phyloP scores from a whole-genome alignment of 2,888 invertebrate genomes.

The Hartigia nigra region DNA sequence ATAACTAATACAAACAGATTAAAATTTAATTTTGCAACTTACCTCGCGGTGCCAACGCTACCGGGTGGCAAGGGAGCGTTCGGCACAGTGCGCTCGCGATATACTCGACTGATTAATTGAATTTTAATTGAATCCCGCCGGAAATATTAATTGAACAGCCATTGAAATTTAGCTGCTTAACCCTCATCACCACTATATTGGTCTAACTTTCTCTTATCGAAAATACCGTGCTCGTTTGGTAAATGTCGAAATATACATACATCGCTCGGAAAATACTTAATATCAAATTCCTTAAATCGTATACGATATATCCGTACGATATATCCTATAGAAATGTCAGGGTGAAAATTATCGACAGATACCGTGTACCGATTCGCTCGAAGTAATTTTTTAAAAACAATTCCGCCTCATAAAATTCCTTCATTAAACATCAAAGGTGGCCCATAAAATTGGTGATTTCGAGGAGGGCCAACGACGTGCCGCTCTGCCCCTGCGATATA shows the following conservation, averaged over 20 bases:
- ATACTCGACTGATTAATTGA: constrained; percentile 54
- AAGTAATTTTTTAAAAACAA: constrained; percentile 59
- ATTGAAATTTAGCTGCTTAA: constrained; percentile 27
- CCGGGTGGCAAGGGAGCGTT: constrained; percentile 15
- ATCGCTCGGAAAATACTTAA: not conserved
- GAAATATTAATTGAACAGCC: constrained; percentile 56
- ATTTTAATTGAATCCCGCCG: constrained; percentile 57
- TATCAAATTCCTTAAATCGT: not conserved
- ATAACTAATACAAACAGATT: constrained; percentile 58
- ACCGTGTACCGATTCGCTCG: constrained; percentile 36
- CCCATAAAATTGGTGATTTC: constrained; percentile 63
- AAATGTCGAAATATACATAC: not conserved
- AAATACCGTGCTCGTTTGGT: not conserved
- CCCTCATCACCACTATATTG: not conserved
- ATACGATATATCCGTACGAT: not conserved
- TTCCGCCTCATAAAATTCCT: constrained; percentile 62
- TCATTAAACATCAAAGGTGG: constrained; percentile 64
- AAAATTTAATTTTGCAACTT: constrained; percentile 58
- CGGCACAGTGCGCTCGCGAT: constrained; percentile 17
- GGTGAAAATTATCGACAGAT: constrained; percentile 54
- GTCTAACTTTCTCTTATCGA: not conserved
- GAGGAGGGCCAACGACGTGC: constrained; percentile 40
- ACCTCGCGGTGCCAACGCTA: constrained; percentile 24
- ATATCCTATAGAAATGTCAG: not conserved
- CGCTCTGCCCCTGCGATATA: not conserved